Base-by-base conservation (phyloP, 2,113 vertebrate species). In the Aptenodytes patagonicus region DNA sequence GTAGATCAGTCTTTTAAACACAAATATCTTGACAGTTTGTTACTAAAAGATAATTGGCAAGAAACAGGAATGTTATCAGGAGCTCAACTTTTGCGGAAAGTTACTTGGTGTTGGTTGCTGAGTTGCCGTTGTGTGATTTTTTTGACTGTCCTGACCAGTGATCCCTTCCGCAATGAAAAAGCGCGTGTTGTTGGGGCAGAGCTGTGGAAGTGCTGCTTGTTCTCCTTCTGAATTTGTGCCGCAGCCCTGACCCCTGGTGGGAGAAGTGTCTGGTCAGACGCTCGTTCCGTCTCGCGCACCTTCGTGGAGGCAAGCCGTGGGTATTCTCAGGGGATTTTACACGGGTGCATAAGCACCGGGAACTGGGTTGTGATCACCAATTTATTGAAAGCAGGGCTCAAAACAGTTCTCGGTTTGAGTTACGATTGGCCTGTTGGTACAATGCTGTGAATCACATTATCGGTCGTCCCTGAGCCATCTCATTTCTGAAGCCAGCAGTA, bases 81-180 rank as follows among this genome's bases (percentile, higher is more conserved):
- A 89, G 84, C 46, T 85, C 36, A 34, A 4, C 36, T 91, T 34
- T 24, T 49, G 73, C 6, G 2, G 57, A 3, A 34, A 52, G 52
- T 38, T 29, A 6, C 31, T 51, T 17, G 52, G 22, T 55, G 60
- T 25, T 69, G 72, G 44, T 34, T 68, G 64, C 72, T 6, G 70
- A 36, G 60, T 61, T 95, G 42, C 6, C 31, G 20, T 40, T 16
- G 9, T 13, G 85, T 55, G 64, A 22, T 62, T 84, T 36, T 36
- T 36, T 75, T n/a, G 76, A 13, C 32, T 57, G 82, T 29, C 61
- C 61, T 46, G 62, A 55, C 16, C 13, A 8, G 22, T 8, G 22
- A 13, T 60, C 44, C 58, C 40, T 22, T 24, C 38, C 0, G 0
- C 44, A 4, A 0, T 12, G 55, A 12, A 26, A 6, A 64, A 12